phyloP scores from a whole-genome alignment of 2,113 vertebrate species.

The Tachycineta bicolor region DNA sequence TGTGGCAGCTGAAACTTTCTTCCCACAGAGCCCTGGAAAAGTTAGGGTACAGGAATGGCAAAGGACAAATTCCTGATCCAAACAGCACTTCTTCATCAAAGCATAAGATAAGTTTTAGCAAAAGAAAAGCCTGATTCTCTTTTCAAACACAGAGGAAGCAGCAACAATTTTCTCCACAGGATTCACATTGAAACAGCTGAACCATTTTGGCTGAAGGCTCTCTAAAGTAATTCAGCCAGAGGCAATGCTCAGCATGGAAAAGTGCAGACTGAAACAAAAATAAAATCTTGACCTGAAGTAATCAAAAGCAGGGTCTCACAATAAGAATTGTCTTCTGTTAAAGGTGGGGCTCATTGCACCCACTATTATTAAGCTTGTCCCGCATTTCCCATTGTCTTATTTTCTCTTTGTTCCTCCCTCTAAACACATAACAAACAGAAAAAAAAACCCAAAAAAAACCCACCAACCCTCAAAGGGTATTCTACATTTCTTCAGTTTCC shows the following conservation, averaged over 20 bases:
- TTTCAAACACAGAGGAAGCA: not conserved
- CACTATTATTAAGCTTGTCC: not conserved
- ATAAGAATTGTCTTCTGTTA: not conserved
- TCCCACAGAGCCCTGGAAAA: not conserved
- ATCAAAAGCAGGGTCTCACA: not conserved
- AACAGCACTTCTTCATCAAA: not conserved
- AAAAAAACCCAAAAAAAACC: too few species aligned
- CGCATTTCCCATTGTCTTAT: constrained; percentile 30
- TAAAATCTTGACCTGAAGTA: not conserved
- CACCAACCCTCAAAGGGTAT: not conserved
- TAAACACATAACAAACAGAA: constrained; percentile 34
- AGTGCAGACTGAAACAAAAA: constrained; percentile 5
- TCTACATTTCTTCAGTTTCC: not conserved
- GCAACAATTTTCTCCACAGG: not conserved
- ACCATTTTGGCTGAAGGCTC: constrained; percentile 25
- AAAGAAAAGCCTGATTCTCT: not conserved
- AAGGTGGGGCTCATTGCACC: constrained; percentile 1
- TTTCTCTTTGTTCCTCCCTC: constrained; percentile 54
- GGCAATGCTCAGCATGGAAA: not conserved
- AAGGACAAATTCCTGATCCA: not conserved
- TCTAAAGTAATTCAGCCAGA: constrained; percentile 1
- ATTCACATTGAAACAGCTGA: not conserved
- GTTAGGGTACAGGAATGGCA: not conserved
- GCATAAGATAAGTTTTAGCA: not conserved
- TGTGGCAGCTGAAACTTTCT: not conserved